Evolutionary conservation across 1,140 invertebrate genomes (phyloP).

Genomic region (Berghia stephanieae): DNA sequence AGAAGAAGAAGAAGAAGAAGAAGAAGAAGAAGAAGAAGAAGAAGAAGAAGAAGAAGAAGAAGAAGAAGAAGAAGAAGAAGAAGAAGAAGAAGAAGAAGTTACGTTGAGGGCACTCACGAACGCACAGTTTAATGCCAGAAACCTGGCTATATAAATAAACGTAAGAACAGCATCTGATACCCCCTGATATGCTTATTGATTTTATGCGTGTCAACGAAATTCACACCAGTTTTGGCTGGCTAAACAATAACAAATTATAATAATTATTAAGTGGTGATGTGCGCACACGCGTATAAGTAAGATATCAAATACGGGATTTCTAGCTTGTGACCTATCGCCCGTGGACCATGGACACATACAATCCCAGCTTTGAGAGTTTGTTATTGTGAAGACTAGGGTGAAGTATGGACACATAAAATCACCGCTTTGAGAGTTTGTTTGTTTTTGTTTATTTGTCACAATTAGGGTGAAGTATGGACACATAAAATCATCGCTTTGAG

Average conservation of each 20-base stretch:
- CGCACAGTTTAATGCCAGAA: background rate
- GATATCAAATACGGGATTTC: too few relatives aligned
- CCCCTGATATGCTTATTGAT: background rate
- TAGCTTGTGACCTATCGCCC: too few relatives aligned
- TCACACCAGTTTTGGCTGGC: background rate
- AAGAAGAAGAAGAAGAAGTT: conserved; percentile 2
- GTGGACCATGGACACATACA: too few relatives aligned
- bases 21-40: conserved; percentile 8
- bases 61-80: conserved; percentile 2
- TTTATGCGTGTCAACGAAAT: background rate
- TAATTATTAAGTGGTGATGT: too few relatives aligned
- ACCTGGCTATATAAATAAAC: background rate
- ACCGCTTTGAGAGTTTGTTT: too few relatives aligned
- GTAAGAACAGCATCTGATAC: background rate
- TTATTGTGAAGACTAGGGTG: too few relatives aligned
- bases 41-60: conserved; percentile 16
- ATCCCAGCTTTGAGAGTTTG: too few relatives aligned
- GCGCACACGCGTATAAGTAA: too few relatives aligned
- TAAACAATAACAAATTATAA: conserved; percentile 4
- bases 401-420: too few relatives aligned
- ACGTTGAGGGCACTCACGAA: background rate
- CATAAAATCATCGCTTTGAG: too few relatives aligned
- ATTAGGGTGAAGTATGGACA: too few relatives aligned
- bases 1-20: conserved; percentile 7
- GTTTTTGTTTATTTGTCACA: too few relatives aligned